Evolutionary conservation across 2,888 invertebrate species (phyloP), one percentile per base, ranked within the genome.

Genomic region (Epistrophe grossulariae): DNA sequence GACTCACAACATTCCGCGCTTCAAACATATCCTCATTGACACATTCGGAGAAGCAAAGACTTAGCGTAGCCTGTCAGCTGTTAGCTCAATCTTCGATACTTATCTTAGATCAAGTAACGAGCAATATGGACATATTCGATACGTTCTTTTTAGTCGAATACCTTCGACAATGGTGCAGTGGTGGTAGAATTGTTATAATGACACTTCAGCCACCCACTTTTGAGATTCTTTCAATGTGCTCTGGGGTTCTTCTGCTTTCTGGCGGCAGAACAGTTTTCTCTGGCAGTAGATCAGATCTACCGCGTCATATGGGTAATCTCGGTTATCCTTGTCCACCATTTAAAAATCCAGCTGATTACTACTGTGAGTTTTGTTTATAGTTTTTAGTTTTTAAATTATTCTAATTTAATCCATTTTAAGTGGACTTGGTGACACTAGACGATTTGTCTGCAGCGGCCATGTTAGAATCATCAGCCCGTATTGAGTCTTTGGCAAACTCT

Each of bases 271-370:
- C 98, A 13, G 97, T 98, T 95, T 99, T 97, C 92, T 97, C 97
- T 90, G 99, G 98, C 48, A 95, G 96, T 90, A 94, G 98, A 90
- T 94, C 97, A 90, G 97, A 98, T 92, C 96, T 99, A 96, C 95
- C 98, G 92, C 96, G 97, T 91, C 99, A 99, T 94, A 99, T 99
- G 93, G 97, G 96, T 73, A 95, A 96, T 70, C 93, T 95, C 88
- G 98, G 98, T 91, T 99, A 98, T 93, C 98, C 98, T 3, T 99
- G 98, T 92, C 99, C 99, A 15, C 97, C 98, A 0, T 98, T 97
- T 92, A 99, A 99, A 93, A 99, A 99, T 92, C 98, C 98, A 68
- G 98, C 98, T 0, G 99, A 99, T 94, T 99, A 99, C 92, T 99
- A 99, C 92, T 94, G 97, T 97, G 93, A 95, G 96, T 94, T 81